Conservation (phyloP, 2,888 invertebrate species). For the Pollenia griseotomentosa region DNA sequence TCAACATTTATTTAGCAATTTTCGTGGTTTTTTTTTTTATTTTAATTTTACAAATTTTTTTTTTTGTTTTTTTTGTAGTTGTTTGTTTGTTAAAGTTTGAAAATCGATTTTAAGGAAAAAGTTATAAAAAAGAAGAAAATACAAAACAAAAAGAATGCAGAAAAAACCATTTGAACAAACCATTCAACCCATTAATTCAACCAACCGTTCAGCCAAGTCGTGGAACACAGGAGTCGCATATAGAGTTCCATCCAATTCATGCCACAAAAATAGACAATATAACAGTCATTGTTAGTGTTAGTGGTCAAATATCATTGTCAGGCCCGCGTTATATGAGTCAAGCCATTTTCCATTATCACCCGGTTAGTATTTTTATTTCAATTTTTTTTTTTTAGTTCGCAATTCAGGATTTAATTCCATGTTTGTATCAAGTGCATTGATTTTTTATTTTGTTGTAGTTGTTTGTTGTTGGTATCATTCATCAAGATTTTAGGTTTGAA, state of each 20-base stretch:
- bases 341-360: conserved; percentile 80
- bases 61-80: conserved; percentile 47
- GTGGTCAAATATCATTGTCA: conserved; percentile 81
- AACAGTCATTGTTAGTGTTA: conserved; percentile 73
- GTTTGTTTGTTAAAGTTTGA: conserved; percentile 61
- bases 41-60: conserved; percentile 9
- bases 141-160: conserved; percentile 19
- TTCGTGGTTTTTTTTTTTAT: conserved; percentile 74
- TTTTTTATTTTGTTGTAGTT: conserved; percentile 64
- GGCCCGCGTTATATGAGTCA: conserved; percentile 79
- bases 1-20: conserved; percentile 79
- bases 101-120: conserved; percentile 77
- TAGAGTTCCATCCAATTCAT: conserved; percentile 48
- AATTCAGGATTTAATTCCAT: conserved; percentile 58
- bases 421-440: conserved; percentile 56
- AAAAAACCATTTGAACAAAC: conserved; percentile 29
- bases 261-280: conserved; percentile 33
- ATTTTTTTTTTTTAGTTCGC: conserved; percentile 31
- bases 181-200: conserved; percentile 60
- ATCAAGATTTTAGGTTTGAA: conserved; percentile 60
- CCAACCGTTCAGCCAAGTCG: conserved; percentile 63
- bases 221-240: conserved; percentile 31
- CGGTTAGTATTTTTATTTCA: conserved; percentile 18
- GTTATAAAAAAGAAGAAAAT: conserved; percentile 4
- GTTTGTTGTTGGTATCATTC: conserved; percentile 60